Conservation (phyloP, 2,113 vertebrate genomes). For the Canis aureus region DNA sequence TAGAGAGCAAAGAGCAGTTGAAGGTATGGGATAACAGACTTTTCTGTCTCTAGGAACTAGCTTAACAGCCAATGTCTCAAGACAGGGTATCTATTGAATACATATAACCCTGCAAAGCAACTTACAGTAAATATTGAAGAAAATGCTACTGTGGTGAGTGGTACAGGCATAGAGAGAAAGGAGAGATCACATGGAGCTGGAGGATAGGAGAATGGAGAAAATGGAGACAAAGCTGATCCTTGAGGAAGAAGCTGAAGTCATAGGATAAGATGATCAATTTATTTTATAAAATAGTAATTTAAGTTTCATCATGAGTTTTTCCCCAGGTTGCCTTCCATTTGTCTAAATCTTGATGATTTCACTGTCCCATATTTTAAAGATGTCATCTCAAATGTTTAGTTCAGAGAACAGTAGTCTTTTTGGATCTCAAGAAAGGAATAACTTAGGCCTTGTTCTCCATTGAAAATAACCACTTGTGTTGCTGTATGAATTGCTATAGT, state of each 20-base stretch:
- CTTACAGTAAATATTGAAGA: neutral
- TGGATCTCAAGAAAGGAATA: neutral
- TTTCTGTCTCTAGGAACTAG: neutral
- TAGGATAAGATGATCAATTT: neutral
- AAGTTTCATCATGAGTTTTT: neutral
- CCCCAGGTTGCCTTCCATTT: neutral
- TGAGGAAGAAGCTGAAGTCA: neutral
- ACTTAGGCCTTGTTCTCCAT: neutral
- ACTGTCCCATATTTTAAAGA: neutral
- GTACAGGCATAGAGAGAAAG: neutral
- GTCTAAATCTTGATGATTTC: neutral
- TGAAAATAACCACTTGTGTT: neutral
- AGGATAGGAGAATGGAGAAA: neutral
- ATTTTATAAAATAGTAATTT: neutral
- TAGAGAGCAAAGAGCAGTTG: neutral
- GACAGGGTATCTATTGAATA: neutral
- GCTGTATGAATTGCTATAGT: neutral
- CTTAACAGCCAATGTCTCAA: neutral
- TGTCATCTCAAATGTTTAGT: neutral
- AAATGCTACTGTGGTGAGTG: neutral
- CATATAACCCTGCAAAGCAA: neutral
- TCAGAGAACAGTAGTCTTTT: constrained; percentile 4
- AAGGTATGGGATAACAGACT: neutral
- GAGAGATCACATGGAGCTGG: neutral
- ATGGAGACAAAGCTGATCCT: neutral